Evolutionary conservation across 2,797 vertebrate species (phyloP).

Genomic region (Rhynchonycteris naso): DNA sequence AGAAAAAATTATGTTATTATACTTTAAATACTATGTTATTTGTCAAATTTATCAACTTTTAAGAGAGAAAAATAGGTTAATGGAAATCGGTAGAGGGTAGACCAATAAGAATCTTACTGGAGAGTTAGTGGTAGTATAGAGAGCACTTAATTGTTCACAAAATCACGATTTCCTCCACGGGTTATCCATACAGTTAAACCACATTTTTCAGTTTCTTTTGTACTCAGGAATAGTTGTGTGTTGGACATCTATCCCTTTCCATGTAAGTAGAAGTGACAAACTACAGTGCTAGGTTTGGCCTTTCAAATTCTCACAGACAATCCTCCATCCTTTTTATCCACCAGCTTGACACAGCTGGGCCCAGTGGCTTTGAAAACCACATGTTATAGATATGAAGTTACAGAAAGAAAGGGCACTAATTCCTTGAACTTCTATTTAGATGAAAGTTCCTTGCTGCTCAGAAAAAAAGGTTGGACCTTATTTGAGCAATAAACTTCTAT

Average conservation of each 20-base stretch:
- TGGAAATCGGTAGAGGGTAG: not conserved
- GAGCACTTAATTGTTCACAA: not conserved
- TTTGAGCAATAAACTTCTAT: not conserved
- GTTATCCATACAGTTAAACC: not conserved
- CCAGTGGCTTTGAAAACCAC: not conserved
- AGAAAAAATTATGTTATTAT: slow-evolving; percentile 69
- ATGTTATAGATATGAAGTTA: not conserved
- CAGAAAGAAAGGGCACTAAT: not conserved
- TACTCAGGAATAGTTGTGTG: not conserved
- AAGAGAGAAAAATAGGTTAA: slow-evolving; percentile 17
- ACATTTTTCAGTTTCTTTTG: not conserved
- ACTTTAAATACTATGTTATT: slow-evolving; percentile 67
- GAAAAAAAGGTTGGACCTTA: not conserved
- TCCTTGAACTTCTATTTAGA: not conserved
- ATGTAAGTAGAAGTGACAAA: not conserved
- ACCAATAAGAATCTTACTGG: not conserved
- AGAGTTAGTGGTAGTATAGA: not conserved
- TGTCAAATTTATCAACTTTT: slow-evolving; percentile 61
- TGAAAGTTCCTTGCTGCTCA: not conserved
- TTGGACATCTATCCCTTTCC: not conserved
- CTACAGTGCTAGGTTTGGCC: not conserved
- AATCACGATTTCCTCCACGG: not conserved
- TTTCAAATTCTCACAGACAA: not conserved
- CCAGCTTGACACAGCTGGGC: not conserved
- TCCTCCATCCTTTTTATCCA: not conserved